Conservation (phyloP, 2,888 invertebrate genomes). For the Callyntrura guangdongensis region DNA sequence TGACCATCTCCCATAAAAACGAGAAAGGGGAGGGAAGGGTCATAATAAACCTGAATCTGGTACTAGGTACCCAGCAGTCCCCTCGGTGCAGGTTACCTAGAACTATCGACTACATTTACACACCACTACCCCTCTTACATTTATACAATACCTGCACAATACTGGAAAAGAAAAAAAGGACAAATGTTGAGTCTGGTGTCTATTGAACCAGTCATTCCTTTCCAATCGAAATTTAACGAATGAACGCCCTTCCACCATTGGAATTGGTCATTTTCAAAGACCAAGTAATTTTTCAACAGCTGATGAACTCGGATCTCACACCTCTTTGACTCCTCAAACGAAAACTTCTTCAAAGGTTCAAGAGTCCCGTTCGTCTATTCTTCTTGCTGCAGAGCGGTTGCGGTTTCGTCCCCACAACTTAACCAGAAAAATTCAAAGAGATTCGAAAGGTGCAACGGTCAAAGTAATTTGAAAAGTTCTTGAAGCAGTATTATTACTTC, state of each 20-base stretch:
- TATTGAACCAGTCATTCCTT: constrained; percentile 17
- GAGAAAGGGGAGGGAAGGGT: too few species aligned
- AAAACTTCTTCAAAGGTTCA: constrained; percentile 5
- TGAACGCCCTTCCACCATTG: constrained; percentile 11
- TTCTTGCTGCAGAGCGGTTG: not conserved
- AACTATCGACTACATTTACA: too few species aligned
- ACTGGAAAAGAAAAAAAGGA: not conserved
- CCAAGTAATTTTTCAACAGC: constrained; percentile 31
- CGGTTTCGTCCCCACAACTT: too few species aligned
- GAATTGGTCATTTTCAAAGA: not conserved
- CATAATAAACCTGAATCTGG: not conserved
- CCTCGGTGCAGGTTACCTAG: too few species aligned
- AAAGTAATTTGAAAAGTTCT: constrained; percentile 19
- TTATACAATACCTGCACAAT: not conserved
- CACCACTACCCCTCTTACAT: too few species aligned
- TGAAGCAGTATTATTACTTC: constrained; percentile 1
- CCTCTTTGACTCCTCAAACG: constrained; percentile 8
- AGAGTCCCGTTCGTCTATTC: not conserved
- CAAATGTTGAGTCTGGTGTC: constrained; percentile 4
- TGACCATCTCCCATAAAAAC: constrained; percentile 9
- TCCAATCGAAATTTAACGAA: constrained; percentile 50
- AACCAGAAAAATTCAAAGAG: not conserved
- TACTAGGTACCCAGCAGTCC: not conserved
- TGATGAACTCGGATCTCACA: constrained; percentile 8
- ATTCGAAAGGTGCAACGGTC: constrained; percentile 25